Conservation (phyloP, 2,113 vertebrate species). For the Colinus virginianus region DNA sequence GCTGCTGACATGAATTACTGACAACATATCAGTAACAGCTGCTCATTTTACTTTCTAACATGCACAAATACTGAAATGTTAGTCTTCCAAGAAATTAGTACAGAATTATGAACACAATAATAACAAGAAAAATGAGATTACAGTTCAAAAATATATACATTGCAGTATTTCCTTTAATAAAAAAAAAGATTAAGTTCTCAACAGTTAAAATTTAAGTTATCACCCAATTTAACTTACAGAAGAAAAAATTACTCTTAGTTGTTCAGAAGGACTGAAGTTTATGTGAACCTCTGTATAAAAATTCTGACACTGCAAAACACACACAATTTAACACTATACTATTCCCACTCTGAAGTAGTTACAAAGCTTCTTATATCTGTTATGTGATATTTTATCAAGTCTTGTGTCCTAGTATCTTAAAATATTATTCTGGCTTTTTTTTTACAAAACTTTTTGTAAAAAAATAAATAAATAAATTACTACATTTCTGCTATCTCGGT, state of each 20-base stretch:
- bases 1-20: background rate
- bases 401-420: background rate
- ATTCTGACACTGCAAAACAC: background rate
- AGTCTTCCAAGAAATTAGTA: background rate
- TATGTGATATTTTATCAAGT: background rate
- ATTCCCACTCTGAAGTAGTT: background rate
- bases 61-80: background rate
- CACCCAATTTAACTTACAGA: background rate
- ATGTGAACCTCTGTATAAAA: background rate
- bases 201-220: background rate
- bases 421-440: background rate
- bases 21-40: background rate
- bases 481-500: background rate
- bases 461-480: too few relatives aligned
- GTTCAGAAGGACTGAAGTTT: background rate
- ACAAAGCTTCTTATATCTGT: background rate
- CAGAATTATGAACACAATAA: background rate
- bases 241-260: background rate
- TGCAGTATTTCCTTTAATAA: background rate
- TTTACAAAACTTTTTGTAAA: background rate
- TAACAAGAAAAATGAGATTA: background rate
- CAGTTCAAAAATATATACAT: background rate
- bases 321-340: background rate
- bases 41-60: background rate
- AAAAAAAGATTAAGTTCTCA: background rate